Evolutionary conservation across 1,140 invertebrate species (phyloP), one percentile per base, ranked within the genome.

Genomic region (Luehdorfia chinensis): DNA sequence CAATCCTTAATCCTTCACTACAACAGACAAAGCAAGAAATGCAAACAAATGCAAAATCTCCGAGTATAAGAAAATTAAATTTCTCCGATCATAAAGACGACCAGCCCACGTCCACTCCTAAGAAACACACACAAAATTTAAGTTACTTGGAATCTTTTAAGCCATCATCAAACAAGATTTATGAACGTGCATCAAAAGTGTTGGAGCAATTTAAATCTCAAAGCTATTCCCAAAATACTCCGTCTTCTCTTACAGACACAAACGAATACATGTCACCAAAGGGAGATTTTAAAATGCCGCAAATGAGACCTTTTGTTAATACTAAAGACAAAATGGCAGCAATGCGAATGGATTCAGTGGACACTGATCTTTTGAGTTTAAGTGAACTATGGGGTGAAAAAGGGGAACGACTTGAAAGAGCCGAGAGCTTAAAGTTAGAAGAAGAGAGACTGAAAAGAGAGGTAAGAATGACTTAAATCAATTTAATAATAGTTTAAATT

Each of bases 361-460:
- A 84, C 37, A 81, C 78, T 41, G 80, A 86, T 47, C 47, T 87
- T 39, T 59, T 87, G 25, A 90, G 89, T 47, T 73, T 90, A 25
- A 89, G 87, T 62, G 89, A 90, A 15, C 57, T 89, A 6, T 90
- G 88, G 88, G 85, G 87, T 0, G 87, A 88, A 27, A 88, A 75
- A 47, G 71, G 62, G 30, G 81, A 84, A 13, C 77, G 61, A 55
- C 52, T 46, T 19, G 71, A 74, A 36, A 76, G 69, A 49, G 54
- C 50, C 2, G 76, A 83, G n/a, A 80, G 51, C 50, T 88, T 90
- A 16, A 92, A 90, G 72, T 80, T 94, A 4, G 91, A 94, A 77
- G 93, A 94, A 75, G 94, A 94, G 76, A 92, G 91, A 71, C 83
- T 93, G n/a, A 88, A 91, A 55, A 81, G 92, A 88, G 89, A 92